Evolutionary conservation across 2,888 invertebrate genomes (phyloP), one percentile per base, ranked within the genome.

Genomic region (Argynnis bischoffii): DNA sequence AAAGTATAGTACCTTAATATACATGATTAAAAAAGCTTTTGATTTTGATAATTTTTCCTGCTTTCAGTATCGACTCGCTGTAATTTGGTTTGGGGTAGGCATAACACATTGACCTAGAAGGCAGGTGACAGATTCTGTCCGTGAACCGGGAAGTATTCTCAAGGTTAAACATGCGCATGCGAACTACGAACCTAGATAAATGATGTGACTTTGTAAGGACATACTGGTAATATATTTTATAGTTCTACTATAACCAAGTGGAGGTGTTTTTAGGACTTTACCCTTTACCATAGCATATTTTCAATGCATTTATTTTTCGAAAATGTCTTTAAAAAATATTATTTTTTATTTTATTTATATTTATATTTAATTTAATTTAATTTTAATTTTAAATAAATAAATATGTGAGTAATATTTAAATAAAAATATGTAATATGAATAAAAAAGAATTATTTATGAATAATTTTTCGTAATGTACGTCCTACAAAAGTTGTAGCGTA

Each of bases 121-220:
- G 74, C 82, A 83, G 82, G 82, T 85, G 86, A 81, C 83, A 80
- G 79, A 73, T 76, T 78, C 74, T 86, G 89, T 81, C 89, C 90
- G 76, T 91, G 90, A 91, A 91, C 91, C 90, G 87, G 91, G 90
- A 91, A 90, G 86, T 84, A 72, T 71, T 70, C 75, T 79, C 90
- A 90, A 90, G 91, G 91, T 85, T 79, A 88, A 80, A 76, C 8
- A 75, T 66, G 79, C 81, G 82, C 90, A 85, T 88, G 91, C 91
- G 90, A 81, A 55, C 51, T 69, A 21, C 15, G 70, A 13, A 26
- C 48, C 72, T 74, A 72, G 16, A 15, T 50, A 54, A 48, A n/a
- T 70, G 73, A 70, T 26, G 74, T 84, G 77, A 83, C 87, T 76
- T 90, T 87, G 83, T 70, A 72, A 35, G 54, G 74, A n/a, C 68